Evolutionary conservation across 2,797 vertebrate genomes (phyloP).

Genomic region (Picus viridis): DNA sequence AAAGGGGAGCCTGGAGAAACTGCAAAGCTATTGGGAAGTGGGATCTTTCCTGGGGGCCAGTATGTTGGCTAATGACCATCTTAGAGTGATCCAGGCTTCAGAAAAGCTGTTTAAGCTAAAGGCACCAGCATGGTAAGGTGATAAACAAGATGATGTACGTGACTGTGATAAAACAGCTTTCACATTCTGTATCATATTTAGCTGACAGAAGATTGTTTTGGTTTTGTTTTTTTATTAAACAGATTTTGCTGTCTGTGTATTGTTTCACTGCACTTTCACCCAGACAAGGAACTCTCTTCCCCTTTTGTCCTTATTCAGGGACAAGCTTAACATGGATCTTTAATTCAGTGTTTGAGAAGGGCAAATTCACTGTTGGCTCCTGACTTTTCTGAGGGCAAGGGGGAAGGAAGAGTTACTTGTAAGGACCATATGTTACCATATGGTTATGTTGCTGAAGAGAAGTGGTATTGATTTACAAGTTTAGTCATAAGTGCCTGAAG

Average conservation of each 20-base stretch:
- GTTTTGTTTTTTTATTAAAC: background rate
- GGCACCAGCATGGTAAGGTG: conserved; percentile 92
- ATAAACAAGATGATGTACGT: background rate
- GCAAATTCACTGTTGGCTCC: background rate
- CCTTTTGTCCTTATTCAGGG: background rate
- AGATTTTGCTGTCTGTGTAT: background rate
- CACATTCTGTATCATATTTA: background rate
- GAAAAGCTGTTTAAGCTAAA: conserved; percentile 98
- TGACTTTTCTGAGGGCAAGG: background rate
- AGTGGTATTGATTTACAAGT: background rate
- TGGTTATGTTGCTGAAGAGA: background rate
- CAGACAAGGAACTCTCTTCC: background rate
- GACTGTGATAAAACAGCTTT: background rate
- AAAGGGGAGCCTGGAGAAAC: conserved; percentile 96
- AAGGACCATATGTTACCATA: background rate
- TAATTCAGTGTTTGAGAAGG: background rate
- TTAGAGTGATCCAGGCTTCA: conserved; percentile 93
- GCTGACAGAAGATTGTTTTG: background rate
- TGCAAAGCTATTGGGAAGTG: conserved; percentile 99
- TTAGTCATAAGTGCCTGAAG: background rate
- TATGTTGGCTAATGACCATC: conserved; percentile 93
- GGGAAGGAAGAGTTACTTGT: background rate
- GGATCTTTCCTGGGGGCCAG: conserved; percentile 97
- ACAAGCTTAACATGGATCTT: background rate
- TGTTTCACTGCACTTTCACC: background rate